Percentiles rank a stretch among this genome's conserved stretches.
Evolutionary conservation across 2,797 vertebrate species (phyloP).

Genomic region (Oreonectes daqikongensis): DNA sequence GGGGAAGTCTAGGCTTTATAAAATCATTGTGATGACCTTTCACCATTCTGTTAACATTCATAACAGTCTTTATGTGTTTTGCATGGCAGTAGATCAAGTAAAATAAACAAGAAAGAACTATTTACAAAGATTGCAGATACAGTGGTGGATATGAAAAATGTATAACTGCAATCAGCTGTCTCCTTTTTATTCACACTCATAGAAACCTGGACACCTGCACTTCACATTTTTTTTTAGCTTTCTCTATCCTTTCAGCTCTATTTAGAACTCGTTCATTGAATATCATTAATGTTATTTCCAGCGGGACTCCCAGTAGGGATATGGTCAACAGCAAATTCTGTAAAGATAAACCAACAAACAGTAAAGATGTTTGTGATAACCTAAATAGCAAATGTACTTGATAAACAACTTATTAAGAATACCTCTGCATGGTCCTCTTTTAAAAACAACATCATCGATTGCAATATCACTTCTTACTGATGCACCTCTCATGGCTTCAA

Average conservation of each 20-base stretch:
- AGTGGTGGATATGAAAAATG: background rate
- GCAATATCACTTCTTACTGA: conserved; percentile 91
- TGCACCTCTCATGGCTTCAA: conserved; percentile 85
- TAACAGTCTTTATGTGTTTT: no score
- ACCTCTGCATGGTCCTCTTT: conserved; percentile 65
- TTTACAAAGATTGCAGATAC: background rate
- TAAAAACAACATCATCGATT: conserved; percentile 87
- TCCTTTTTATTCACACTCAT: background rate
- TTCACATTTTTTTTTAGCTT: no score
- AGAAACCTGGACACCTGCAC: background rate
- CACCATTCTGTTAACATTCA: no score
- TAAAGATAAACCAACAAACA: background rate
- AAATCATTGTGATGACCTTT: no score
- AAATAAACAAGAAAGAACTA: background rate
- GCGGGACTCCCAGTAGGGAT: background rate
- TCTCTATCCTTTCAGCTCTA: background rate
- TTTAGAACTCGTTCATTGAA: background rate
- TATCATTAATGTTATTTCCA: background rate
- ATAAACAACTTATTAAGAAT: background rate
- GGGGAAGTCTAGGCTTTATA: no score
- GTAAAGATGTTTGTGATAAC: background rate
- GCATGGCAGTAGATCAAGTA: no score
- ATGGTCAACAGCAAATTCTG: background rate
- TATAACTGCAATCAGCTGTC: background rate
- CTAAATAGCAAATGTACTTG: background rate